Base-by-base conservation (phyloP, 2,113 vertebrate species). In the Scalopus aquaticus region DNA sequence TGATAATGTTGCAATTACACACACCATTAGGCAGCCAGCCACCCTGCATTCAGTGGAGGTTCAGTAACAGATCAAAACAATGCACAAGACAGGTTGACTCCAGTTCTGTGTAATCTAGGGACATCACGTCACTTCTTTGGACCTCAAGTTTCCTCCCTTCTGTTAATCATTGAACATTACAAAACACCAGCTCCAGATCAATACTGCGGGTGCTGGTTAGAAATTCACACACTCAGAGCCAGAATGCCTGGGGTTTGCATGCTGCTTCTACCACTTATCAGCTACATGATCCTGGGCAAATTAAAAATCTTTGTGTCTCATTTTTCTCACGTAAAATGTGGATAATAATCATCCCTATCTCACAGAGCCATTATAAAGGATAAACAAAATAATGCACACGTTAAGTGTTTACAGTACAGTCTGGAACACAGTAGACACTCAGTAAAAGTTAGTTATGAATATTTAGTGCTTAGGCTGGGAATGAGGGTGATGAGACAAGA, bases 111-210 rank as follows among this genome's bases (percentile, higher is more conserved):
- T 91, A 65, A 93, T 80, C 90, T 91, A 79, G 51, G 58, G 58
- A 72, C 15, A 72, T 37, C 49, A 51, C 6, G 6, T 54, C 22
- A 17, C 22, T 49, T 77, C 56, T 93, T 37, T 46, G 37, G 74
- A 35, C 46, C 58, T 94, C 37, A 35, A 69, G 4, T 65, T 91
- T 88, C 84, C 46, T 93, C 83, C 90, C 60, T 77, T 46, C 64
- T 90, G 74, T 20, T 74, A 17, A 46, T 87, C 20, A 51, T 35
- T 64, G 42, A 46, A 64, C 30, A 26, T 78, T 39, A 79, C 54
- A n/a, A 30, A 84, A 42, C 13, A 67, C 19, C 37, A 88, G 73
- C 19, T 35, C 35, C 9, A 13, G 12, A 12, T n/a, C 76, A 32
- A 17, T 12, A 17, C n/a, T 16, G 13, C 10, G n/a, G 83, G 8